Evolutionary conservation across 2,888 invertebrate genomes (phyloP), one percentile per base, ranked within the genome.

Genomic region (Drosophila monieri): DNA sequence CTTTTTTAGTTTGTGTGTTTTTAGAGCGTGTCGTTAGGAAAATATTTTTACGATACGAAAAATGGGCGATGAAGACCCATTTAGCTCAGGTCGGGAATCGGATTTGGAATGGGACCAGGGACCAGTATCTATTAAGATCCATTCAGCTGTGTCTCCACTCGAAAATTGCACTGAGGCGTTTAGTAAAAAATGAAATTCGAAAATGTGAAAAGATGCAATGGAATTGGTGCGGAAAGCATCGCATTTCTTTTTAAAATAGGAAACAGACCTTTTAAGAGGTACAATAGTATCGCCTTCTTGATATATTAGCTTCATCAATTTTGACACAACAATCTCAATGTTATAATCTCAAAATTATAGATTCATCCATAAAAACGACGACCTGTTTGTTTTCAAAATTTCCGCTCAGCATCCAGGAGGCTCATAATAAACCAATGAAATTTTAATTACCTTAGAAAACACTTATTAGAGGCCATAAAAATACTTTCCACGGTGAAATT

Each of bases 11-110:
- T n/a, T 41, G 21, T 47, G 59, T 64, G 53, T 65, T 81, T 87
- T 67, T 69, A 81, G 84, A 85, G 85, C 88, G 77, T 85, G 68
- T 80, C 83, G 76, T 84, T 83, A 65, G 71, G 71, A 80, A 84
- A 88, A 86, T 84, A 88, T 84, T 84, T 84, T 84, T 86, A 88
- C 81, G 71, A 57, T 72, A 61, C 60, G 32, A 21, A 35, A 53
- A 71, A 67, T 52, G 70, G 69, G 67, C 39, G 62, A 54, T 49
- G 74, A 61, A 78, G 80, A 80, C 80, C 80, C 83, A 80, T 83
- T 83, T 80, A 70, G 69, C 77, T 85, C 86, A 80, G 86, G 86
- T 80, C 75, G 86, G 77, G 68, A 79, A 77, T 74, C 77, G 57
- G 78, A 60, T 65, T 72, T 61, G 55, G 62, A 62, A 35, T 35